phyloP scores from a whole-genome alignment of 2,113 vertebrate genomes.

The Petrocephalus zakoni region DNA sequence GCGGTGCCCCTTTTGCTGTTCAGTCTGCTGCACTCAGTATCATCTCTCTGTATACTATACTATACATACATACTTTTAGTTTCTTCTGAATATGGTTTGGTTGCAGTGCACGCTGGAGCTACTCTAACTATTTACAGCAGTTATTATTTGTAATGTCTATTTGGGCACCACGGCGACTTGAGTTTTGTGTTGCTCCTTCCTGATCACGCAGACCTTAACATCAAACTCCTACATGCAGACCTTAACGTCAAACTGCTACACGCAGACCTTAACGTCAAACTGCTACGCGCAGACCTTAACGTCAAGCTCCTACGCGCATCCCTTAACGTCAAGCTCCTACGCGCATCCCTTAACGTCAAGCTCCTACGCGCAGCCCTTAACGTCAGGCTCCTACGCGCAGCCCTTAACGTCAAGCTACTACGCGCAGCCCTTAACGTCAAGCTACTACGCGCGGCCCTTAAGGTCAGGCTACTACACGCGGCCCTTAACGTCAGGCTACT shows the following conservation, averaged over 20 bases:
- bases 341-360: background rate
- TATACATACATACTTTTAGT: background rate
- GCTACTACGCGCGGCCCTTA: background rate
- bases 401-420: too few species aligned
- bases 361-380: background rate
- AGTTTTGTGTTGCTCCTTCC: background rate
- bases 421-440: background rate
- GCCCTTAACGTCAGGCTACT: background rate
- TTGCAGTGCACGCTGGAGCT: background rate
- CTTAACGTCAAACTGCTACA: background rate
- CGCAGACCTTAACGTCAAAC: background rate
- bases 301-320: background rate
- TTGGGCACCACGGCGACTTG: background rate
- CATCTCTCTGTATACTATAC: background rate
- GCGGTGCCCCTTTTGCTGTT: background rate
- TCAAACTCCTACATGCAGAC: background rate
- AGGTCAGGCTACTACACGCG: too few species aligned
- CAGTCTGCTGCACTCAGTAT: background rate
- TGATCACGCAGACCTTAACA: background rate
- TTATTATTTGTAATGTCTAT: background rate
- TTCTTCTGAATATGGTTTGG: background rate
- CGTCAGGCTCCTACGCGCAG: background rate
- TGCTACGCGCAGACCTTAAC: background rate
- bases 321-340: too few species aligned
- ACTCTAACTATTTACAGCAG: background rate